Base-by-base conservation (phyloP, 2,113 vertebrate species). In the Notarius lentiginosus region DNA sequence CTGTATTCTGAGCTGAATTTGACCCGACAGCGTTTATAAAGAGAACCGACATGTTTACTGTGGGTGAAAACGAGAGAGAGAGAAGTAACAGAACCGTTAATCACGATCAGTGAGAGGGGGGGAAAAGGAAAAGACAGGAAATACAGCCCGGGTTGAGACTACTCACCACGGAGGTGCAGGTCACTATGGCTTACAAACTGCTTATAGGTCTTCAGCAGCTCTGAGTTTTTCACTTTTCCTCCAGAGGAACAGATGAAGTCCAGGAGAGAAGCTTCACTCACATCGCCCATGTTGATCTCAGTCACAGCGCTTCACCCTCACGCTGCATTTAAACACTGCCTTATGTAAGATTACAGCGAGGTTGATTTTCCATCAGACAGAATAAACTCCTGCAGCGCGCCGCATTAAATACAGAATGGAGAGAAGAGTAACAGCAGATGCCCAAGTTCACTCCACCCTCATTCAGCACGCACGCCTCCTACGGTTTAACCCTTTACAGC, bases 131-230 rank as follows among this genome's bases (percentile, higher is more conserved):
- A 55, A 18, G 34, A 4, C 20, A 55, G 55, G 2, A 55, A 56
- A 82, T 9, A 86, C 20, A 70, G 17, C 20, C 30, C 30, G 53
- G 27, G 53, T 65, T 51, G 14, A 1, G 5, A 49, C 20, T 90
- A 94, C 94, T 95, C 84, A 95, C 95, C 95, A 30, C 95, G 95
- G 0, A 95, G 34, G 20, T 95, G 93, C 86, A 90, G 18, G 91
- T 96, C 95, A 85, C 79, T 89, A 87, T 96, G 95, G 84, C 92
- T 94, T 86, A 96, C 95, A 70, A 94, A 95, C 27, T 93, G 93
- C 89, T 95, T 95, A 89, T 93, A 96, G 17, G 91, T 94, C 90
- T 82, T 94, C 83, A 95, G 87, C 15, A 96, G 86, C 1, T 95
- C 95, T 70, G 95, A 92, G 60, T 96, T 96, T 90, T 66, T 93